phyloP scores from a whole-genome alignment of 2,797 vertebrate genomes.

The Myotis findleyi region DNA sequence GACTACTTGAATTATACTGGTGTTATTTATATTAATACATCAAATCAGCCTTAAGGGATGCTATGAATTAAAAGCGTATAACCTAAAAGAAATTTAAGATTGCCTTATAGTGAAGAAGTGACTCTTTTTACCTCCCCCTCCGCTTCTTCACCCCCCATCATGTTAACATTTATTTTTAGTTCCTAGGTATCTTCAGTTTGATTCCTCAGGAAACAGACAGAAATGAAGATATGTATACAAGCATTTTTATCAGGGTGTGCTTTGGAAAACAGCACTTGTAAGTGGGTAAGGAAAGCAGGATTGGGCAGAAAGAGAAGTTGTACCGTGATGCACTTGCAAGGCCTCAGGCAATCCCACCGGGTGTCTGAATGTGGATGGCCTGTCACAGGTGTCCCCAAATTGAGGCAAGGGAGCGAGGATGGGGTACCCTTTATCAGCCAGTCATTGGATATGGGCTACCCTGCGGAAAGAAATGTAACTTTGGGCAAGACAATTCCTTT shows the following conservation, averaged over 20 bases:
- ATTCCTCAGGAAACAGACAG: not conserved
- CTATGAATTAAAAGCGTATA: not conserved
- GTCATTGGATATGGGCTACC: not conserved
- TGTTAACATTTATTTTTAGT: not conserved
- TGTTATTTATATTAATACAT: conserved; percentile 23
- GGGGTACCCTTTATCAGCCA: not conserved
- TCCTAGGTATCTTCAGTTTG: not conserved
- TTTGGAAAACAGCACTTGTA: not conserved
- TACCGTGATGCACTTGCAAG: not conserved
- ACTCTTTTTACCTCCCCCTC: not conserved
- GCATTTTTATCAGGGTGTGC: not conserved
- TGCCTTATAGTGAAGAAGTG: not conserved
- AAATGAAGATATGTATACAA: not conserved
- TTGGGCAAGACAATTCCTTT: not conserved
- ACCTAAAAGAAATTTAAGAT: not conserved
- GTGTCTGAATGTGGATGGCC: not conserved
- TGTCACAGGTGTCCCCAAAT: not conserved
- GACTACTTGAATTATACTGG: not conserved
- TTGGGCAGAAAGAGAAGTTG: not conserved
- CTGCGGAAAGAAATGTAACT: not conserved
- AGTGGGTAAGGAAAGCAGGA: not conserved
- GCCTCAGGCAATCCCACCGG: not conserved
- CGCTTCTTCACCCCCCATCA: not conserved
- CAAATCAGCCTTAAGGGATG: conserved; percentile 10
- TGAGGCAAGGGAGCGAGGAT: not conserved